These are phyloP conservation scores for Sipha maydis DNA, from an alignment of 2,888 invertebrate genomes.

Conservation along the genomic window DNA sequence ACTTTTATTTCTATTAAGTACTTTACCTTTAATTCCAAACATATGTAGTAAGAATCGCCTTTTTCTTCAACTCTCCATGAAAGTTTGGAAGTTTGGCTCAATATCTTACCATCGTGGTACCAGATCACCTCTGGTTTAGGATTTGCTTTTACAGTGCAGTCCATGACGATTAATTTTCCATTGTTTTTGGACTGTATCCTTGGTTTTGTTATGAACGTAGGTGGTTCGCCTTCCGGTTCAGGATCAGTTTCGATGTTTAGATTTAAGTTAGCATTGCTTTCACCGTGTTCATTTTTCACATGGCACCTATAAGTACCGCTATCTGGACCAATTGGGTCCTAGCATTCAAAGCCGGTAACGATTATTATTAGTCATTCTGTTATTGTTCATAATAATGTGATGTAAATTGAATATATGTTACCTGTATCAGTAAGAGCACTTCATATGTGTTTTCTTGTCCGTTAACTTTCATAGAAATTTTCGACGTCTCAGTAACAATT, in stretches of 20 bases:
- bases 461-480: conserved; percentile 82
- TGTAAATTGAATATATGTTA: conserved; percentile 66
- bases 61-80: conserved; percentile 78
- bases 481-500: conserved; percentile 83
- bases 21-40: conserved; percentile 78
- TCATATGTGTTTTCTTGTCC: conserved; percentile 87
- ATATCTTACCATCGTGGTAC: conserved; percentile 82
- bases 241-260: conserved; percentile 96
- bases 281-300: conserved; percentile 94
- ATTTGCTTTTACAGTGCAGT: conserved; percentile 84
- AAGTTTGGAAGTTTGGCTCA: conserved; percentile 84
- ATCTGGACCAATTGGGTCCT: conserved; percentile 84
- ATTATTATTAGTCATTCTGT: not conserved
- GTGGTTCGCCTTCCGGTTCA: conserved; percentile 92
- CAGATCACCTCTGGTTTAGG: conserved; percentile 85
- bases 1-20: no score
- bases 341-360: conserved; percentile 63
- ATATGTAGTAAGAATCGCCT: conserved; percentile 84
- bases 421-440: conserved; percentile 84
- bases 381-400: not conserved
- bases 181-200: conserved; percentile 85
- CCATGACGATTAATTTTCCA: conserved; percentile 87
- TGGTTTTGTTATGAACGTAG: conserved; percentile 92
- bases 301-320: conserved; percentile 93
- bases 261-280: conserved; percentile 95